Evolutionary conservation across 2,797 vertebrate genomes (phyloP).

Genomic region (Hippopotamyrus pictus): DNA sequence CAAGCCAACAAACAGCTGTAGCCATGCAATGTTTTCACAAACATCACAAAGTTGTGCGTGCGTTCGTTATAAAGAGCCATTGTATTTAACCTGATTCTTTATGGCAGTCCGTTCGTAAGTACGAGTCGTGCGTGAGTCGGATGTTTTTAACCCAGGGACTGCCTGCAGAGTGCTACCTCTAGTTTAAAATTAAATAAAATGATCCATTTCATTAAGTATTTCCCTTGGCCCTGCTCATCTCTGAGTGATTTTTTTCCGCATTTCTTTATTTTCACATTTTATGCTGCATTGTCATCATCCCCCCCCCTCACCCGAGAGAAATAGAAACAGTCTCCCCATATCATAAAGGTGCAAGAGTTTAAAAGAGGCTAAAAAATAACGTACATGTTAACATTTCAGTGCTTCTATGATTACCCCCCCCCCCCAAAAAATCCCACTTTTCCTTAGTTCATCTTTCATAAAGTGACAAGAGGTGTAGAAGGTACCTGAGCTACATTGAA

Average conservation of each 20-base stretch:
- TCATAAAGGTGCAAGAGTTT: not conserved
- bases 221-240: not conserved
- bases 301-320: not conserved
- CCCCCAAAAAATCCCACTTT: not conserved
- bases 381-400: not conserved
- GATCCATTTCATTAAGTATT: not conserved
- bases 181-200: not conserved
- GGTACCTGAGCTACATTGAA: slow-evolving; percentile 56
- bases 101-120: not conserved
- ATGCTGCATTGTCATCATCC: not conserved
- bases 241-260: not conserved
- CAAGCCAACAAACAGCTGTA: not conserved
- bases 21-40: not conserved
- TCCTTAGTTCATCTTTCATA: not conserved
- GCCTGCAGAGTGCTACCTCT: not conserved
- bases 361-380: not conserved
- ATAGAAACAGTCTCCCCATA: not conserved
- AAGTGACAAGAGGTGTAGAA: slow-evolving; percentile 1
- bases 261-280: not conserved
- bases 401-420: not conserved
- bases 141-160: not conserved
- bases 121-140: not conserved
- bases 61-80: not conserved
- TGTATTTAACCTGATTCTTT: not conserved
- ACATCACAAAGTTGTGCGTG: not conserved